Conservation (phyloP, 2,888 invertebrate species). For the Nomada fabriciana region DNA sequence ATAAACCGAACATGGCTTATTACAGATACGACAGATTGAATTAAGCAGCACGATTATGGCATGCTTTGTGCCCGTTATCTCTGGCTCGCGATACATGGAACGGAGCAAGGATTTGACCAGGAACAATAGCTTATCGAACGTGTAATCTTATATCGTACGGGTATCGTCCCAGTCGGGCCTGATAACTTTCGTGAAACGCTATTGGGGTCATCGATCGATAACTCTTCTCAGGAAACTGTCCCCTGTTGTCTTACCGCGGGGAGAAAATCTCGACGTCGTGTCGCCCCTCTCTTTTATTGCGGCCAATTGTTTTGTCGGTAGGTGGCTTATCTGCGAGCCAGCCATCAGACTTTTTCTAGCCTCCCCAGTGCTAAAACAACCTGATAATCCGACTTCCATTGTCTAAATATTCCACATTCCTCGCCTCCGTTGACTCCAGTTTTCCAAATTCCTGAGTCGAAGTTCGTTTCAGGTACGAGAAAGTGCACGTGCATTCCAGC, state of each 20-base stretch:
- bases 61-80: constrained; percentile 40
- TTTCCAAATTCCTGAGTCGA: neutral
- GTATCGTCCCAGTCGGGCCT: constrained; percentile 17
- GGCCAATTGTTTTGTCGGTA: constrained; percentile 5
- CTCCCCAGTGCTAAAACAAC: neutral
- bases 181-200: constrained; percentile 49
- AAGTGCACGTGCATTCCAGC: neutral
- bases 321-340: neutral
- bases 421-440: neutral
- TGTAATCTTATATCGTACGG: constrained; percentile 52
- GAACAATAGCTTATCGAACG: constrained; percentile 55
- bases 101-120: constrained; percentile 39
- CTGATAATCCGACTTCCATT: too few species aligned
- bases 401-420: neutral
- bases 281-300: constrained; percentile 3
- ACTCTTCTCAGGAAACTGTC: constrained; percentile 32
- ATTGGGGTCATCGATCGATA: constrained; percentile 56
- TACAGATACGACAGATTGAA: constrained; percentile 53
- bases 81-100: constrained; percentile 16
- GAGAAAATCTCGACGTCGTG: neutral
- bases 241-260: neutral
- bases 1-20: constrained; percentile 53
- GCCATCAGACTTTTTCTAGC: neutral
- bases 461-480: neutral
- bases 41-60: constrained; percentile 54